A percentile compares a stretch with the other conserved stretches of the same genome.
phyloP scores from a whole-genome alignment of 2,888 invertebrate species.

The Cheilosia grossa region DNA sequence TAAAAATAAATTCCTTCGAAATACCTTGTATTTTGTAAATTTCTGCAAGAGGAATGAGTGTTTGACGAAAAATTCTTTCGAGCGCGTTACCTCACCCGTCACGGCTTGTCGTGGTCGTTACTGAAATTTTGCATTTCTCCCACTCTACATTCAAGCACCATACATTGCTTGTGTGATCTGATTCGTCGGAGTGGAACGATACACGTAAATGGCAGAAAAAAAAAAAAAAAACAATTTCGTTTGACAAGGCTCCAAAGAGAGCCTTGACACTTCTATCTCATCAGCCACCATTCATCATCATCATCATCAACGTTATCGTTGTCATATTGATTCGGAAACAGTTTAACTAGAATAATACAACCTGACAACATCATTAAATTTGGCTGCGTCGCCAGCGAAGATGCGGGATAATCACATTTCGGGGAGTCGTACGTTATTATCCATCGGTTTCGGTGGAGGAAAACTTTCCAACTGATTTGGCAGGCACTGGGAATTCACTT shows the following conservation, averaged over 20 bases:
- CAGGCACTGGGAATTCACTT: slow-evolving; percentile 15
- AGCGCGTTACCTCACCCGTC: neutral
- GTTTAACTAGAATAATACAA: slow-evolving; percentile 30
- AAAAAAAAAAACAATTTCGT: slow-evolving; percentile 48
- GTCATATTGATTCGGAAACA: slow-evolving; percentile 43
- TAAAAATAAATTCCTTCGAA: slow-evolving; percentile 9
- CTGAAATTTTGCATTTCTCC: slow-evolving; percentile 21
- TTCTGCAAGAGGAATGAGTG: neutral
- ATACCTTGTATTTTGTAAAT: slow-evolving; percentile 9
- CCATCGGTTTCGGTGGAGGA: neutral
- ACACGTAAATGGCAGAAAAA: neutral
- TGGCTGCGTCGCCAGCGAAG: neutral
- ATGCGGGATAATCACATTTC: slow-evolving; percentile 28
- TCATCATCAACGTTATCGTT: slow-evolving; percentile 26
- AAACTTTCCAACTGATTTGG: slow-evolving; percentile 11
- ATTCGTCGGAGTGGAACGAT: slow-evolving; percentile 1
- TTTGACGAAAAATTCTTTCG: slow-evolving; percentile 2
- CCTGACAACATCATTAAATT: slow-evolving; percentile 26
- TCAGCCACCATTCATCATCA: neutral
- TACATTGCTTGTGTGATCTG: neutral
- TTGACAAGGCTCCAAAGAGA: slow-evolving; percentile 9
- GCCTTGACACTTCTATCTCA: slow-evolving; percentile 35
- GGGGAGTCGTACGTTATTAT: slow-evolving; percentile 22
- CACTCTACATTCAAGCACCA: neutral
- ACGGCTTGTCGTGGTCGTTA: slow-evolving; percentile 23